Percentiles rank a stretch among this genome's conserved stretches.
phyloP scores from a whole-genome alignment of 1,140 invertebrate species.

The Armadillidium nasatum region DNA sequence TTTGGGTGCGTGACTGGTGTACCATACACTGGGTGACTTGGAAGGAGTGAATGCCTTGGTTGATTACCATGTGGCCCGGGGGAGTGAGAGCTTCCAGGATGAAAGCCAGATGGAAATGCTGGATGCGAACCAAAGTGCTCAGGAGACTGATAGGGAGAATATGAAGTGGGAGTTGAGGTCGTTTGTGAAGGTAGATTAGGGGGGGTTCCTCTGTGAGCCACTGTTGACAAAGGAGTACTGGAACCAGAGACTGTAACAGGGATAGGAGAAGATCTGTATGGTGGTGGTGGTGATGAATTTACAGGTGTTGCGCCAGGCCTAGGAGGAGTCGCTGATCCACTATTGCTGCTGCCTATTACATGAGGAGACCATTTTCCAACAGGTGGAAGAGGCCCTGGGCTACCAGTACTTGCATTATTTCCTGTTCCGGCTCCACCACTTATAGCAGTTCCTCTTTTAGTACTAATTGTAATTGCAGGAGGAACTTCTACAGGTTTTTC shows the following conservation, averaged over 20 bases:
- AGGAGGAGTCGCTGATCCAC: constrained; percentile 32
- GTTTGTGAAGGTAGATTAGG: constrained; percentile 17
- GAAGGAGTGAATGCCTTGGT: background rate
- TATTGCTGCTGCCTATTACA: constrained; percentile 22
- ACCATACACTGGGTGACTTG: constrained; percentile 28
- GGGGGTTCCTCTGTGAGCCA: constrained; percentile 34
- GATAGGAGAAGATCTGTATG: constrained; percentile 40
- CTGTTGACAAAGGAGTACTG: constrained; percentile 25
- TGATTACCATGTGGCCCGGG: constrained; percentile 33
- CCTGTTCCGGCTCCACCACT: background rate
- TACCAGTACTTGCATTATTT: constrained; percentile 22
- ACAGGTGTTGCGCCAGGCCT: constrained; percentile 28
- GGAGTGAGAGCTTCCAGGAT: constrained; percentile 34
- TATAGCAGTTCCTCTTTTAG: constrained; percentile 11
- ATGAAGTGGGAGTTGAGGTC: constrained; percentile 8
- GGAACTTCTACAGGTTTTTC: background rate
- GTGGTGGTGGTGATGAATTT: constrained; percentile 34
- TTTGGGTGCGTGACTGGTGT: constrained; percentile 28
- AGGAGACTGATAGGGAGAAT: constrained; percentile 33
- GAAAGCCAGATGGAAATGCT: constrained; percentile 33
- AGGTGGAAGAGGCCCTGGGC: constrained; percentile 26
- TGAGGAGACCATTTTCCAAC: constrained; percentile 26
- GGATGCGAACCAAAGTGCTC: constrained; percentile 38
- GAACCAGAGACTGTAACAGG: constrained; percentile 34
- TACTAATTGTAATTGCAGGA: constrained; percentile 2